Percentiles rank a stretch among this genome's conserved stretches.
Conservation (phyloP, 2,797 vertebrate species). For the Sebastes iracundus region DNA sequence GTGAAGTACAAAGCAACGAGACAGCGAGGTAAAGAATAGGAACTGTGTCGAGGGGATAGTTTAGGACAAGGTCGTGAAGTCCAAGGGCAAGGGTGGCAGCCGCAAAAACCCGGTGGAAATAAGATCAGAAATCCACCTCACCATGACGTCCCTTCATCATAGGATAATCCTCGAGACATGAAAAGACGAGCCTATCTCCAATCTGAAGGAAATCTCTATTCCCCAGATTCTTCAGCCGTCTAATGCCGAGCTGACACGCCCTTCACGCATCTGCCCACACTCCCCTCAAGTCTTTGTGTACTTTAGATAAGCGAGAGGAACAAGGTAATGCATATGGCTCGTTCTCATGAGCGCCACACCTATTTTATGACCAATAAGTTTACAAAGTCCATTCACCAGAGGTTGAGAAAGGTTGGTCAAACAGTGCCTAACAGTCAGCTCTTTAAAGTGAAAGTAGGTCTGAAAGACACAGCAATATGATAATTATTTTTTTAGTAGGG, state of each 20-base stretch:
- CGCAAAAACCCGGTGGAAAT: conserved; percentile 52
- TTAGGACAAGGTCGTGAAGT: conserved; percentile 44
- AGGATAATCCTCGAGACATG: conserved; percentile 72
- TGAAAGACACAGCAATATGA: background rate
- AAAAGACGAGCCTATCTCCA: conserved; percentile 67
- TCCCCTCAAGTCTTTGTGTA: conserved; percentile 40
- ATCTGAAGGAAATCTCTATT: conserved; percentile 70
- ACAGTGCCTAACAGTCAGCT: background rate
- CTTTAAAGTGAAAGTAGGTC: conserved; percentile 14
- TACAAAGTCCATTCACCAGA: conserved; percentile 3
- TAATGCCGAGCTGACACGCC: conserved; percentile 63
- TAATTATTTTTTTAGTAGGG: conserved; percentile 20
- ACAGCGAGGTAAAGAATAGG: background rate
- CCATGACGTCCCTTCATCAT: conserved; percentile 69
- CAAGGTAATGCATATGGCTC: conserved; percentile 21
- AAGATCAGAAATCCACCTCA: conserved; percentile 66
- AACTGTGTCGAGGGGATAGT: conserved; percentile 3
- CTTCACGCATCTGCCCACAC: conserved; percentile 53
- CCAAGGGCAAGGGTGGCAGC: conserved; percentile 60
- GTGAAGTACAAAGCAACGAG: conserved; percentile 26
- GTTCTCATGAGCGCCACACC: conserved; percentile 35
- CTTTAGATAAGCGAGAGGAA: conserved; percentile 51
- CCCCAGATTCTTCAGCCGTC: conserved; percentile 45
- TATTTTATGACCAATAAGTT: conserved; percentile 28
- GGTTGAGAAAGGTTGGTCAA: background rate